Percentiles rank a stretch among this genome's conserved stretches.
Evolutionary conservation across 2,797 vertebrate species (phyloP).

Genomic region (Acrossocheilus wenchowensis): DNA sequence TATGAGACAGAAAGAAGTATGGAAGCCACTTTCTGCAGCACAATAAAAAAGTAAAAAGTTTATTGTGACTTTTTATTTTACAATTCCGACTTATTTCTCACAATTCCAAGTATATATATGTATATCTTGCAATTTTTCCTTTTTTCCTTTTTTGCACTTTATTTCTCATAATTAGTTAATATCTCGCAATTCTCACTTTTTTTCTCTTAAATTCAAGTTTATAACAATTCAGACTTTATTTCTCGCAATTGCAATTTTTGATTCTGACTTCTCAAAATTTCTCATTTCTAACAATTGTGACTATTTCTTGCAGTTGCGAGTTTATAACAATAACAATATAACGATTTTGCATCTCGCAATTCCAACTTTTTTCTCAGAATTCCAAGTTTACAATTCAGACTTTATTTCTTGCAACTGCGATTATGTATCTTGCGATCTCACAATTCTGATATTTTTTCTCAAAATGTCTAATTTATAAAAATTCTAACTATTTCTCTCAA

Average conservation of each 20-base stretch:
- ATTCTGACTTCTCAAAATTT: background rate
- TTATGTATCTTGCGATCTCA: background rate
- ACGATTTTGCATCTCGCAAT: background rate
- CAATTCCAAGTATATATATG: background rate
- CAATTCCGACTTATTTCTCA: background rate
- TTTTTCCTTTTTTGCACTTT: too few species aligned
- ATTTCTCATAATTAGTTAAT: background rate
- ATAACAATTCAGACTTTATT: background rate
- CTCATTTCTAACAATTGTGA: background rate
- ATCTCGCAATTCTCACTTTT: background rate
- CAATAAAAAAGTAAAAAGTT: background rate
- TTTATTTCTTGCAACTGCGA: background rate
- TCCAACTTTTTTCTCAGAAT: background rate
- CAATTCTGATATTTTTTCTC: background rate
- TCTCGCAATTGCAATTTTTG: background rate
- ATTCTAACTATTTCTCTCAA: background rate
- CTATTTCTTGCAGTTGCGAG: background rate
- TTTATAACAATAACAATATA: background rate
- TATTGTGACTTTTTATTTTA: background rate
- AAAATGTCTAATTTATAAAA: background rate
- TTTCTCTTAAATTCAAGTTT: background rate
- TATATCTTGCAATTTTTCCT: background rate
- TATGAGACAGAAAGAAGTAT: background rate
- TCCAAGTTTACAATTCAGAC: background rate
- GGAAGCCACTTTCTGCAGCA: background rate